phyloP scores from a whole-genome alignment of 2,113 vertebrate genomes.

The Rhegmatorhina hoffmannsi region DNA sequence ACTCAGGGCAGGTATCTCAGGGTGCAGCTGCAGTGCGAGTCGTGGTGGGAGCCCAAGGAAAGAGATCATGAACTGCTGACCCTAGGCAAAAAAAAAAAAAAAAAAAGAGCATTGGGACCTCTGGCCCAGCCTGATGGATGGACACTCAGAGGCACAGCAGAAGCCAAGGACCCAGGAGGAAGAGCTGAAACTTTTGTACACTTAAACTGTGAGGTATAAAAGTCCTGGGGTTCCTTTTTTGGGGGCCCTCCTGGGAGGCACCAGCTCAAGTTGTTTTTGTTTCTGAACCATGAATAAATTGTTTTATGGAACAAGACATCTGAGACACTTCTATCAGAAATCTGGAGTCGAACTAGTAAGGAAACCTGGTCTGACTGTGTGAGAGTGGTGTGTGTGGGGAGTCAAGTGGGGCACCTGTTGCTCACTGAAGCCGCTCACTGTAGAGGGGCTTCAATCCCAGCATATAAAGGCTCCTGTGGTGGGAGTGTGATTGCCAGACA shows the following conservation, averaged over 20 bases:
- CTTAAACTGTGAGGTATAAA: background rate
- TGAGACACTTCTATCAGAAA: background rate
- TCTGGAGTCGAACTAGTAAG: fast-evolving
- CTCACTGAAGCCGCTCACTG: background rate
- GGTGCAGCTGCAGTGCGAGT: background rate
- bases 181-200: background rate
- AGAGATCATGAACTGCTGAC: background rate
- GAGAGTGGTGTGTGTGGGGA: background rate
- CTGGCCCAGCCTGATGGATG: background rate
- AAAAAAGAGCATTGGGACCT: background rate
- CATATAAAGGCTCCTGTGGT: background rate
- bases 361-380: background rate
- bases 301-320: background rate
- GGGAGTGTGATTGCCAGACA: background rate
- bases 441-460: fast-evolving
- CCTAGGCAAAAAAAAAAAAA: too few species aligned
- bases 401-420: fast-evolving
- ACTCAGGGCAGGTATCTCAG: fast-evolving
- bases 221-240: background rate
- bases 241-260: background rate
- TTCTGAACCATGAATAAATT: background rate
- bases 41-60: background rate
- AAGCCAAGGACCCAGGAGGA: background rate
- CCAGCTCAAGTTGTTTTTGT: background rate
- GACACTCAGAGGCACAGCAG: background rate